Percentiles rank a stretch among this genome's conserved stretches.
phyloP scores from a whole-genome alignment of 2,888 invertebrate species.

The Dolichopus griseipennis region DNA sequence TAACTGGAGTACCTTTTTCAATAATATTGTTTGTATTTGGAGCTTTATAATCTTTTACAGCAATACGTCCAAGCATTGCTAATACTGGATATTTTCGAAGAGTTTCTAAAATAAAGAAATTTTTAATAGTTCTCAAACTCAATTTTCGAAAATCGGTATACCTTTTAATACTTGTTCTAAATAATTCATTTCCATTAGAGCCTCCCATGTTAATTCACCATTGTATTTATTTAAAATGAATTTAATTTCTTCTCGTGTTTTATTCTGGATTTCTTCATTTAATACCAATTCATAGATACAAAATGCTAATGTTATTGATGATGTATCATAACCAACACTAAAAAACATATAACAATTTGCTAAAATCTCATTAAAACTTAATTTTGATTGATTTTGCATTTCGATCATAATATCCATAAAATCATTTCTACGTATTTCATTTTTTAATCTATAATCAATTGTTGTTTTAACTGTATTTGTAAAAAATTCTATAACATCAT shows the following conservation, averaged over 20 bases:
- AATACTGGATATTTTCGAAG: constrained; percentile 49
- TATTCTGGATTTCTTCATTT: constrained; percentile 31
- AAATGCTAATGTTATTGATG: constrained; percentile 52
- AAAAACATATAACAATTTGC: constrained; percentile 39
- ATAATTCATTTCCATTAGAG: constrained; percentile 32
- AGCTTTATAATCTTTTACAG: constrained; percentile 44
- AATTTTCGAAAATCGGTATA: constrained; percentile 18
- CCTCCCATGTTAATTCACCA: constrained; percentile 32
- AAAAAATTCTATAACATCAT: constrained; percentile 10
- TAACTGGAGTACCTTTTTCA: constrained; percentile 41
- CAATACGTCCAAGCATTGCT: constrained; percentile 43
- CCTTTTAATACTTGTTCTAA: constrained; percentile 35
- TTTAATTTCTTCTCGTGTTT: constrained; percentile 29
- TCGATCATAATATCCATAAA: constrained; percentile 16
- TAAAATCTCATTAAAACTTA: constrained; percentile 33
- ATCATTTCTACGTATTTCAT: constrained; percentile 19
- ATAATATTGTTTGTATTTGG: constrained; percentile 43
- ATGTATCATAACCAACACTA: constrained; percentile 53
- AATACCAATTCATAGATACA: constrained; percentile 36
- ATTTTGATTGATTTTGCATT: constrained; percentile 25
- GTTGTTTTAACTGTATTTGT: constrained; percentile 10
- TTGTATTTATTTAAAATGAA: constrained; percentile 29
- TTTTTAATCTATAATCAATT: constrained; percentile 20
- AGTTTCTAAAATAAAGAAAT: constrained; percentile 40
- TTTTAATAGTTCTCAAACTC: neutral